Conservation (phyloP, 2,888 invertebrate species). For the Alloplasta piceator region DNA sequence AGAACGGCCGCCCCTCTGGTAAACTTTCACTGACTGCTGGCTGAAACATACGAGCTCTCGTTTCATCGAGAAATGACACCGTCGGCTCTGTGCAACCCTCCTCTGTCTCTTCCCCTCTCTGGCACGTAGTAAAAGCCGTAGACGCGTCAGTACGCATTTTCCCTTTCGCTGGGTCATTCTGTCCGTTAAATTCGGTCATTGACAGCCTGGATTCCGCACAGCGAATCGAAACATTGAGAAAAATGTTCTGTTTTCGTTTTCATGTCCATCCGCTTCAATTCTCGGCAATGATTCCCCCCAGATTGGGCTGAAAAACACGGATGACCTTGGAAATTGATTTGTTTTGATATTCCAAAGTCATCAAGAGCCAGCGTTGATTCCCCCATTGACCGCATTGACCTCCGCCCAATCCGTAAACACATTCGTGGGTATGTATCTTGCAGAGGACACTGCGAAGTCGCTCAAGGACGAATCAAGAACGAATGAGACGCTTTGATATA, state of each 20-base stretch:
- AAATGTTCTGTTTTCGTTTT: conserved; percentile 8
- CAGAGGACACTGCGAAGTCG: background rate
- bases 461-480: conserved; percentile 2
- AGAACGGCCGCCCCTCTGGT: conserved; percentile 9
- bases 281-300: background rate
- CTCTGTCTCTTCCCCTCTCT: conserved; percentile 42
- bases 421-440: background rate
- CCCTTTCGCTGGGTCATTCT: conserved; percentile 58
- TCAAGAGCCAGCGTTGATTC: too few relatives aligned
- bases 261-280: background rate
- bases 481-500: conserved; percentile 30
- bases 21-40: conserved; percentile 62
- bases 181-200: conserved; percentile 30
- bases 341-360: too few relatives aligned
- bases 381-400: too few relatives aligned
- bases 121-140: conserved; percentile 2
- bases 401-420: too few relatives aligned
- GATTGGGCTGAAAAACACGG: background rate
- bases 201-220: conserved; percentile 6
- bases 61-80: conserved; percentile 59
- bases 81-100: conserved; percentile 43
- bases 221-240: background rate
- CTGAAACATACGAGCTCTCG: conserved; percentile 39
- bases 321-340: background rate
- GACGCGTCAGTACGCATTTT: conserved; percentile 53